Conservation (phyloP, 1,140 invertebrate genomes). For the Drosophila quadrilineata region DNA sequence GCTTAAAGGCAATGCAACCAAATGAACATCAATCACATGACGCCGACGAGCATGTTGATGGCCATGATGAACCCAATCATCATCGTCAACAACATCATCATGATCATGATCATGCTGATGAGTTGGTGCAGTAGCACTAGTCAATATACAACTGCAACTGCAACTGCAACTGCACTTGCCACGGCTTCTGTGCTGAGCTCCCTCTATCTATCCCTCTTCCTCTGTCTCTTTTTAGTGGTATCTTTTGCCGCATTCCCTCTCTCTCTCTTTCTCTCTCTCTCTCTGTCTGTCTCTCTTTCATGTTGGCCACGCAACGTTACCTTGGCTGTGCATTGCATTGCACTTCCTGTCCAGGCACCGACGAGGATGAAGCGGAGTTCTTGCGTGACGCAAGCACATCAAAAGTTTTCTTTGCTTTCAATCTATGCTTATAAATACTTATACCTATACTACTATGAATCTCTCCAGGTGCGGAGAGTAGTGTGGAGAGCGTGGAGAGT, state of each 20-base stretch:
- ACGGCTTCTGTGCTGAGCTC: conserved; percentile 8
- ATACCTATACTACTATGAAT: too few relatives aligned
- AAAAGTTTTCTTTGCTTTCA: conserved; percentile 76
- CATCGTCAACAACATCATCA: neutral
- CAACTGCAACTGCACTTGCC: conserved; percentile 55
- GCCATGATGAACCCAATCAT: conserved; percentile 5
- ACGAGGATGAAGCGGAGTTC: neutral
- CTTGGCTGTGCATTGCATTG: conserved; percentile 57
- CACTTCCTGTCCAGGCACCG: conserved; percentile 58
- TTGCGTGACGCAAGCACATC: conserved; percentile 64
- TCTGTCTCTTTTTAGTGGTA: too few relatives aligned
- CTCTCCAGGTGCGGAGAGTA: too few relatives aligned
- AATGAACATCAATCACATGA: conserved; percentile 77
- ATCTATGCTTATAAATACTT: too few relatives aligned
- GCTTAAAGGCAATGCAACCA: conserved; percentile 76
- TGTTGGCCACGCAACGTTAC: conserved; percentile 42
- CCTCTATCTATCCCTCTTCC: neutral
- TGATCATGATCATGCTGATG: neutral
- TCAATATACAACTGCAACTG: conserved; percentile 9
- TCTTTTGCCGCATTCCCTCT: too few relatives aligned
- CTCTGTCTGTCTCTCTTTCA: conserved; percentile 1
- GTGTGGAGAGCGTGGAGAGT: neutral
- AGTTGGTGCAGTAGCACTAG: neutral
- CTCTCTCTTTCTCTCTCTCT: neutral
- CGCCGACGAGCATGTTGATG: conserved; percentile 50